Base-by-base conservation (phyloP, 2,113 vertebrate genomes). In the Apus apus region DNA sequence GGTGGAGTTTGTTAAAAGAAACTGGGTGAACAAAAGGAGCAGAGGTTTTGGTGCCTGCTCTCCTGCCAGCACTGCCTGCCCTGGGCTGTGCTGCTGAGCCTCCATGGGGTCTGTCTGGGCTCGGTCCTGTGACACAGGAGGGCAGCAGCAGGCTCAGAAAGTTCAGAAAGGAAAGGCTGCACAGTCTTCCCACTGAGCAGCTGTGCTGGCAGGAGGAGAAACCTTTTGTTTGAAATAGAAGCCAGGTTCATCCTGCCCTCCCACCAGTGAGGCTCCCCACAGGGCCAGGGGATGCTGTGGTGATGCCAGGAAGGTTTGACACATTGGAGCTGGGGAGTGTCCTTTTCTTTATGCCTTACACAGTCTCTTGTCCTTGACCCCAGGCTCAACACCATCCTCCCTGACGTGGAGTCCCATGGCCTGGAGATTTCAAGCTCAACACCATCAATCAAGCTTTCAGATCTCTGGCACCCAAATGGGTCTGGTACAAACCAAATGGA, bases 261-360 rank as follows among this genome's bases (percentile, higher is more conserved):
- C 51, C 65, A 43, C 20, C 20, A 32, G 0, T 0, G 7, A 67
- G 54, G 58, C 8, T 62, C 36, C 56, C 56, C 0, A 0, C 11
- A 23, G 15, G 29, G 40, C 25, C 73, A 70, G 23, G 26, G 17
- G 25, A 21, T 34, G 27, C 56, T 58, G n/a, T 8, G 45, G 43
- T 8, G 34, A 13, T 56, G 38, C 25, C 58, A 68, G 51, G 4
- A 36, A 53, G 32, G 38, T 30, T 38, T 80, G 45, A 40, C 26
- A 40, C 5, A 6, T 0, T 40, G n/a, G 53, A 34, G 29, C 22
- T 29, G 17, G 30, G 11, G 60, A 4, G 15, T 5, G 3, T 6
- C 12, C 12, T 54, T 85, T 82, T 75, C 78, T 68, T 85, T 16
- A 6, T 6, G 51, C 12, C 56, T 30, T 26, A 32, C n/a, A 36